Percentiles rank a stretch among this genome's conserved stretches.
phyloP scores from a whole-genome alignment of 2,888 invertebrate species.

The Erebia epiphron region DNA sequence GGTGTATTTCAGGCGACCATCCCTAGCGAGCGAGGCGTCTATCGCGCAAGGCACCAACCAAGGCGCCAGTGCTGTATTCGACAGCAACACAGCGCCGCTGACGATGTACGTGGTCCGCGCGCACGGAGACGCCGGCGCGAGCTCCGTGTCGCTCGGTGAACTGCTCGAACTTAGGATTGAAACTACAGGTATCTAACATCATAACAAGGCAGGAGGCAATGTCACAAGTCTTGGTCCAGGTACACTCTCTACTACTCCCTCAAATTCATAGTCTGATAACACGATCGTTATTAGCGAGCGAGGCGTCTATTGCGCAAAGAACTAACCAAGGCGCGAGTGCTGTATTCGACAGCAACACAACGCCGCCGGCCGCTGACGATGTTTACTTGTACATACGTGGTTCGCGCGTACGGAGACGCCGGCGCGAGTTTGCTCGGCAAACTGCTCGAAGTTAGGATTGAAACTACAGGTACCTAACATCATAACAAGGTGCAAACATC shows the following conservation, averaged over 20 bases:
- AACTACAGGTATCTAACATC: conserved; percentile 54
- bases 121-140: conserved; percentile 46
- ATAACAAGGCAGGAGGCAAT: too few species aligned
- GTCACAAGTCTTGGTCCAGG: too few species aligned
- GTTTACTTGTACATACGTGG: too few species aligned
- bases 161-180: conserved; percentile 70
- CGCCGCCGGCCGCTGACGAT: conserved; percentile 60
- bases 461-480: conserved; percentile 57
- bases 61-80: conserved; percentile 70
- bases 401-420: conserved; percentile 54
- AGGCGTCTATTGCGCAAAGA: conserved; percentile 35
- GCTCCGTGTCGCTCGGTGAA: conserved; percentile 70
- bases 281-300: conserved; percentile 5
- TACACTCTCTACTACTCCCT: too few species aligned
- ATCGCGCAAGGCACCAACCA: conserved; percentile 37
- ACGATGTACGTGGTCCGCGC: conserved; percentile 72
- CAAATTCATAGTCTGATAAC: too few species aligned
- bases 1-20: conserved; percentile 50
- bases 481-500: too few species aligned
- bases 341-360: conserved; percentile 57
- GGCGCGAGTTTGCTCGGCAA: conserved; percentile 63
- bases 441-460: conserved; percentile 68
- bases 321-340: conserved; percentile 62
- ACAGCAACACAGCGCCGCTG: conserved; percentile 56
- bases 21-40: conserved; percentile 46